Percentiles rank a stretch among this genome's conserved stretches.
Conservation (phyloP, 2,797 vertebrate species). For the Tachyglossus aculeatus region DNA sequence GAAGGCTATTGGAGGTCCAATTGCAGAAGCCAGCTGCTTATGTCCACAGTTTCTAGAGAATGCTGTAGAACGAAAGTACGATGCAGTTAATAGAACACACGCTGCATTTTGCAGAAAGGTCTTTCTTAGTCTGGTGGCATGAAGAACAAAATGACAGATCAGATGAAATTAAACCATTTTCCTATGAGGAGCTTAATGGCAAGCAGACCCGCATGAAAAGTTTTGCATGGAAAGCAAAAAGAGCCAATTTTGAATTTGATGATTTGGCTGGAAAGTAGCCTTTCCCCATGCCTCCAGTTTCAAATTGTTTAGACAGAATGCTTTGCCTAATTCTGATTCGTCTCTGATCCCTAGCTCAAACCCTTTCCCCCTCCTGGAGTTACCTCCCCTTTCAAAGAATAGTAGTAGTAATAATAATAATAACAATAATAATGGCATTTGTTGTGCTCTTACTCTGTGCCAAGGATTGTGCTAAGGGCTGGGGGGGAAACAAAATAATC, state of each 20-base stretch:
- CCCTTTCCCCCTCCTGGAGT: too few relatives aligned
- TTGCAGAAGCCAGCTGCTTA: background rate
- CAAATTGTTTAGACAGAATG: background rate
- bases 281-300: conserved; percentile 10
- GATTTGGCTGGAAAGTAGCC: conserved; percentile 30
- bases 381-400: too few relatives aligned
- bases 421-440: too few relatives aligned
- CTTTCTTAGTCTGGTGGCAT: background rate
- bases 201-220: conserved; percentile 23
- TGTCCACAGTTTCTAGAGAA: background rate
- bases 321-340: too few relatives aligned
- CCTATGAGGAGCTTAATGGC: conserved; percentile 29
- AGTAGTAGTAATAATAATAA: too few relatives aligned
- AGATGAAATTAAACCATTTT: conserved; percentile 37
- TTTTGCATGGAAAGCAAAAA: conserved; percentile 35
- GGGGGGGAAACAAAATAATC: too few relatives aligned
- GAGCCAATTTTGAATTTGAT: conserved; percentile 36
- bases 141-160: background rate
- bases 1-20: background rate
- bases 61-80: background rate
- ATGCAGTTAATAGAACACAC: background rate
- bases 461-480: too few relatives aligned
- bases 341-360: too few relatives aligned
- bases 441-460: too few relatives aligned
- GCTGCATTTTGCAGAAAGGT: background rate